These are phyloP conservation scores for Thalassarche chlororhynchos DNA, from an alignment of 2,113 vertebrate species.

Conservation along the genomic window DNA sequence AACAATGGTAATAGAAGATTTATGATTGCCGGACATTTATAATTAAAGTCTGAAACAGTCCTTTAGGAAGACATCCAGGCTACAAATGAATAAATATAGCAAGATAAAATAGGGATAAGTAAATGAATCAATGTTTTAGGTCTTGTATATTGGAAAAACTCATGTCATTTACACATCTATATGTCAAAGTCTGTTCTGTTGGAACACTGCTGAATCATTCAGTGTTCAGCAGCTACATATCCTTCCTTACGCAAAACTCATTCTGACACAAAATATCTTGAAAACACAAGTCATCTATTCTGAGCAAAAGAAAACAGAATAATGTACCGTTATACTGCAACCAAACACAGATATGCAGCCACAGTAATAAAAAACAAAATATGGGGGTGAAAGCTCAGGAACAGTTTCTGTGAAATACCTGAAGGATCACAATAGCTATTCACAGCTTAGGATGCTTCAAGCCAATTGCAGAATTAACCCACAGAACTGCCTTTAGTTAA, in stretches of 20 bases:
- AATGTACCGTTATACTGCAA: neutral
- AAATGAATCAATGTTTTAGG: neutral
- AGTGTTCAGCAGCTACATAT: neutral
- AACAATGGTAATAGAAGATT: neutral
- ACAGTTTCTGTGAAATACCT: neutral
- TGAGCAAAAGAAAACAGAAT: neutral
- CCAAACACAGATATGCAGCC: neutral
- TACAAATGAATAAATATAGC: neutral
- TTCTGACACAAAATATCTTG: neutral
- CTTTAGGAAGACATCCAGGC: neutral
- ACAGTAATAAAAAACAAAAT: neutral
- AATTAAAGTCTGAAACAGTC: neutral
- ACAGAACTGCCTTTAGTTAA: neutral
- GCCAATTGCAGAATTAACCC: neutral
- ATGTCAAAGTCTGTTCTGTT: neutral
- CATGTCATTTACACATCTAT: neutral
- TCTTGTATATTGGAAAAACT: neutral
- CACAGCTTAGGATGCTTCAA: neutral
- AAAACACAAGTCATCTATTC: neutral
- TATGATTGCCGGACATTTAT: neutral
- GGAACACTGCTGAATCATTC: conserved; percentile 34
- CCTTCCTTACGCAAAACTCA: neutral
- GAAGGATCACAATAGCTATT: neutral
- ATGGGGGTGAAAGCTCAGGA: rapidly evolving
- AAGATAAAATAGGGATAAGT: neutral